Evolutionary conservation across 2,888 invertebrate genomes (phyloP).

Genomic region (Sacculina carcini): DNA sequence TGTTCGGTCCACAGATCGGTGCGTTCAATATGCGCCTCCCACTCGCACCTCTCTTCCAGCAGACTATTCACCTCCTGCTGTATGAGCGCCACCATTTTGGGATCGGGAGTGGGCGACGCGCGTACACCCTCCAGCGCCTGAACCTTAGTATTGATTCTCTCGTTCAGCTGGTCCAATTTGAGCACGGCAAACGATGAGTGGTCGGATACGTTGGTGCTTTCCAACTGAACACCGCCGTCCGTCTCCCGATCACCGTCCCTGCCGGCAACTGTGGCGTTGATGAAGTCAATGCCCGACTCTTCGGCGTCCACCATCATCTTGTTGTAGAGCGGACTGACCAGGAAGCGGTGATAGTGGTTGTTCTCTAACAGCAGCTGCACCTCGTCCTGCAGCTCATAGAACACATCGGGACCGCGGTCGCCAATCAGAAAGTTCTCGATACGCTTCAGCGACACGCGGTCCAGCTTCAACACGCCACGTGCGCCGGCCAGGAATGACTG

Average conservation of each 20-base stretch:
- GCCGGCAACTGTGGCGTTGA: conserved; percentile 5
- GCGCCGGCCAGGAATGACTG: conserved; percentile 40
- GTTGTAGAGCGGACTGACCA: conserved; percentile 59
- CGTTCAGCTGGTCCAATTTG: conserved; percentile 55
- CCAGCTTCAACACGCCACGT: background rate
- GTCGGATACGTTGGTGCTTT: conserved; percentile 25
- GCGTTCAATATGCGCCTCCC: conserved; percentile 56
- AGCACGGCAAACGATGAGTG: conserved; percentile 55
- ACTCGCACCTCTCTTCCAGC: conserved; percentile 45
- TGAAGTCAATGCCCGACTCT: conserved; percentile 19
- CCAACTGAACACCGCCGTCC: background rate
- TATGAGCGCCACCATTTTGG: conserved; percentile 46
- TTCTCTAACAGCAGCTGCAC: conserved; percentile 54
- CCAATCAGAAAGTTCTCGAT: conserved; percentile 70
- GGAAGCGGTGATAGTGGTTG: conserved; percentile 64
- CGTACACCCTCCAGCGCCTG: conserved; percentile 48
- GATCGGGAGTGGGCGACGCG: conserved; percentile 55
- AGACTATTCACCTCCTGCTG: conserved; percentile 61
- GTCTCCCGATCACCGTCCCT: background rate
- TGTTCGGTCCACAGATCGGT: conserved; percentile 78
- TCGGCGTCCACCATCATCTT: conserved; percentile 38
- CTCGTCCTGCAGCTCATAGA: conserved; percentile 57
- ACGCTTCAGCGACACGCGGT: conserved; percentile 36
- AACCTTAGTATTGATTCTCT: conserved; percentile 49
- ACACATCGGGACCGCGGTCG: conserved; percentile 61